Evolutionary conservation across 1,140 invertebrate genomes (phyloP), one percentile per base, ranked within the genome.

Genomic region (Atta colombica): DNA sequence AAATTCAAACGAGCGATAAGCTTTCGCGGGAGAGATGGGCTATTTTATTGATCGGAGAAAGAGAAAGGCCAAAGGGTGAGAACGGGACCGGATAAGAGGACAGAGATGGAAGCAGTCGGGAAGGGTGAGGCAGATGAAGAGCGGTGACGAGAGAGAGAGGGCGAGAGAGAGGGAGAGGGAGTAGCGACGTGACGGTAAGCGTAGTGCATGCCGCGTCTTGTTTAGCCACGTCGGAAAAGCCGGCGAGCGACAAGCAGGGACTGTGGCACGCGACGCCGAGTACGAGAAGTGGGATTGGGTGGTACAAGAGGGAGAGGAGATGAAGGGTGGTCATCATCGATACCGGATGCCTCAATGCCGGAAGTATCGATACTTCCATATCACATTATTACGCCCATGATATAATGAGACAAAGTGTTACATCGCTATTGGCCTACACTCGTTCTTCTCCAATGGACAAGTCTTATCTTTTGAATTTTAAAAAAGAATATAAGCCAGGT

Each of bases 1-100:
- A 91, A 91, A 93, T 93, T 93, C 82, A 93, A 93, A 94, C 87
- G 87, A 89, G 80, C 88, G 82, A 92, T 90, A 91, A 94, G 91
- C 91, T 92, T 93, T 93, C 85, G 90, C 89, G 90, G 90, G 89
- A 93, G 92, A 94, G 92, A 94, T 93, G 91, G 93, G 89, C 93
- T 91, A 89, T 94, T 94, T 94, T 94, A 95, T 95, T 94, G 94
- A 95, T 95, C 94, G 93, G 88, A 93, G 93, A 92, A 93, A 94
- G 92, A 94, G 93, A 93, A 93, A 94, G 89, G 85, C 72, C 68
- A 89, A 84, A 77, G 51, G 77, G 77, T 53, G 58, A 86, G 81
- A 85, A 69, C 49, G 69, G 69, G 55, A 39, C 53, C 60, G 86
- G 80, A 87, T 86, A 86, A 86, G 74, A 85, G 88, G 60, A 88